phyloP scores from a whole-genome alignment of 2,113 vertebrate genomes.

The Zapornia atra region DNA sequence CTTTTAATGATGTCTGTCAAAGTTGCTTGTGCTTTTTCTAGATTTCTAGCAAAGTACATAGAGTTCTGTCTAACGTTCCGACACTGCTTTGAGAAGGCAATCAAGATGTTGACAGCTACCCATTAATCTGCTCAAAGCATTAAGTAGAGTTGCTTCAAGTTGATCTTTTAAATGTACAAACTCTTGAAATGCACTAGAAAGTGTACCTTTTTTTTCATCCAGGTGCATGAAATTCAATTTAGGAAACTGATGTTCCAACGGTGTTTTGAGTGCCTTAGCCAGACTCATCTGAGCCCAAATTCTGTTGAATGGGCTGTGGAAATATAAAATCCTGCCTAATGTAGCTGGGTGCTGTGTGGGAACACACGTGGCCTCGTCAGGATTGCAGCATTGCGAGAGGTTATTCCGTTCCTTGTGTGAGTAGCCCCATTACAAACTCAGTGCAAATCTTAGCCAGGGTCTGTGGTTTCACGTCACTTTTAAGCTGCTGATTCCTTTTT shows the following conservation, averaged over 20 bases:
- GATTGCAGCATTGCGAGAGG: background rate
- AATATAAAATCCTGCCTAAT: background rate
- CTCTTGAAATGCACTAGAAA: background rate
- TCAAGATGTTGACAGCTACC: background rate
- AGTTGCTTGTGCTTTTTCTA: background rate
- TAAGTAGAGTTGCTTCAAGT: accelerated
- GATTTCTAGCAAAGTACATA: background rate
- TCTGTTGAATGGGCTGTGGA: background rate
- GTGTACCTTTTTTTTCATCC: background rate
- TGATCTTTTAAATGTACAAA: background rate
- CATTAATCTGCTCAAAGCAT: background rate
- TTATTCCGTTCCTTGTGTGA: background rate
- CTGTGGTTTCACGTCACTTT: background rate
- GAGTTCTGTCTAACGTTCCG: background rate
- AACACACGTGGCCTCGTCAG: background rate
- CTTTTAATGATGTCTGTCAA: background rate
- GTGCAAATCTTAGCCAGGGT: background rate
- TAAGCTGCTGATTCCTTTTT: background rate
- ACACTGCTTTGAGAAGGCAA: background rate
- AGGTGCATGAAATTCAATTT: background rate
- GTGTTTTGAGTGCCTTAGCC: background rate
- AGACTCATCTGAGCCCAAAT: background rate
- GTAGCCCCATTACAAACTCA: background rate
- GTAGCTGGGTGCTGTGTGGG: background rate
- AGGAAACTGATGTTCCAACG: background rate